phyloP scores from a whole-genome alignment of 2,888 invertebrate species.

The Cacoxenus indagator region DNA sequence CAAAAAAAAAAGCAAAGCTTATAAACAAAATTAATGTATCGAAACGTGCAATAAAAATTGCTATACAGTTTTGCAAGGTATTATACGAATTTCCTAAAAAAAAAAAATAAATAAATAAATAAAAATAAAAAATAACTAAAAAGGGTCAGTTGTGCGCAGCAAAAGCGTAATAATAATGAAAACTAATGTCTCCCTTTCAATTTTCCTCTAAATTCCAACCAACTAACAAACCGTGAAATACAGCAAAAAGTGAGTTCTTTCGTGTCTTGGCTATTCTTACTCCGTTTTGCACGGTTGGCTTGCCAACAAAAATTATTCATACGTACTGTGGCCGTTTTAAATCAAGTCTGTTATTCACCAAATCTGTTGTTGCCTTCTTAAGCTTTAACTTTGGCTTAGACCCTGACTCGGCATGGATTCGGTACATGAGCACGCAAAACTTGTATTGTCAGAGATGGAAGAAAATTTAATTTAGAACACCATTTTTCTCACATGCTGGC shows the following conservation, averaged over 20 bases:
- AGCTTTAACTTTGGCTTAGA: not conserved
- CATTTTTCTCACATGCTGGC: too few species aligned
- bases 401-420: too few species aligned
- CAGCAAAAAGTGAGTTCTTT: not conserved
- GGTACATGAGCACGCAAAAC: too few species aligned
- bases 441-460: too few species aligned
- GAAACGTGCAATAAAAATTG: too few species aligned
- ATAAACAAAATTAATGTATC: too few species aligned
- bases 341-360: not conserved
- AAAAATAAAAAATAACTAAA: not conserved
- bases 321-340: slow-evolving; percentile 6
- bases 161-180: not conserved
- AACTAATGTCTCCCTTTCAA: not conserved
- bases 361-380: not conserved
- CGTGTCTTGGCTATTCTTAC: not conserved
- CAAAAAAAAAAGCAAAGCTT: not conserved
- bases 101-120: not conserved
- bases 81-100: not conserved
- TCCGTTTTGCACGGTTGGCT: not conserved
- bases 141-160: not conserved
- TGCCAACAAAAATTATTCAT: slow-evolving; percentile 15
- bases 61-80: too few species aligned
- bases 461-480: too few species aligned
- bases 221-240: not conserved
- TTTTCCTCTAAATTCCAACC: too few species aligned